Evolutionary conservation across 2,113 vertebrate species (phyloP).

Genomic region (Panthera uncia): DNA sequence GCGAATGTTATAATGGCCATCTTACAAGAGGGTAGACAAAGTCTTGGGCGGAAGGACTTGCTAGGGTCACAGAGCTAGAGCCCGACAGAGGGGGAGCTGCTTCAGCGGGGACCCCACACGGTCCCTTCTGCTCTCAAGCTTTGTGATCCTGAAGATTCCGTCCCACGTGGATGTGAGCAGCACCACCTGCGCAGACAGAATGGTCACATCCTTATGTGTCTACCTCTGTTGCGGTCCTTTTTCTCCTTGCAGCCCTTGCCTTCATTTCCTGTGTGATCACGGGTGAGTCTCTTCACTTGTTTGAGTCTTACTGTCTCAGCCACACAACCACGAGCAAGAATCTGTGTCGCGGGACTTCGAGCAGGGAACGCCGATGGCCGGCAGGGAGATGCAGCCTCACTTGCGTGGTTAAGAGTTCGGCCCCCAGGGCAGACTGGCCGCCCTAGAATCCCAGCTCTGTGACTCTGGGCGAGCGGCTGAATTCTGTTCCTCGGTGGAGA

Average conservation of each 20-base stretch:
- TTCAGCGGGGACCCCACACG: rapidly evolving
- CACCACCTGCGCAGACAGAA: not conserved
- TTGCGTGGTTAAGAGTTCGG: not conserved
- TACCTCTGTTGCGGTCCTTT: not conserved
- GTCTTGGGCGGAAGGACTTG: not conserved
- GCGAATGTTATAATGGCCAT: not conserved
- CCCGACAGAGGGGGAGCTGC: not conserved
- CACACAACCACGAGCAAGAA: rapidly evolving
- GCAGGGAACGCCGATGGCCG: not conserved
- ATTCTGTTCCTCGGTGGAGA: not conserved
- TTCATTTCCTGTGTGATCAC: not conserved
- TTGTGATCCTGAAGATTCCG: not conserved
- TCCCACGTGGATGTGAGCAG: not conserved
- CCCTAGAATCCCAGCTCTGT: not conserved
- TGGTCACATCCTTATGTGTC: rapidly evolving
- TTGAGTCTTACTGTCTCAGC: not conserved
- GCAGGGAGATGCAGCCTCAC: not conserved
- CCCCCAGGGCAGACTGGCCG: not conserved
- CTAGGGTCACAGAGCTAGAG: not conserved
- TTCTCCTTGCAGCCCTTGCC: not conserved
- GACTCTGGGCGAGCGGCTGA: not conserved
- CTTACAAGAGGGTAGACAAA: not conserved
- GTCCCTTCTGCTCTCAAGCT: not conserved
- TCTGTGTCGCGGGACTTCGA: not conserved
- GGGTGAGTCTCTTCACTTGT: not conserved